These are phyloP conservation scores for Scaptomyza cyrtandrae DNA, from an alignment of 2,888 invertebrate species.

Conservation along the genomic window DNA sequence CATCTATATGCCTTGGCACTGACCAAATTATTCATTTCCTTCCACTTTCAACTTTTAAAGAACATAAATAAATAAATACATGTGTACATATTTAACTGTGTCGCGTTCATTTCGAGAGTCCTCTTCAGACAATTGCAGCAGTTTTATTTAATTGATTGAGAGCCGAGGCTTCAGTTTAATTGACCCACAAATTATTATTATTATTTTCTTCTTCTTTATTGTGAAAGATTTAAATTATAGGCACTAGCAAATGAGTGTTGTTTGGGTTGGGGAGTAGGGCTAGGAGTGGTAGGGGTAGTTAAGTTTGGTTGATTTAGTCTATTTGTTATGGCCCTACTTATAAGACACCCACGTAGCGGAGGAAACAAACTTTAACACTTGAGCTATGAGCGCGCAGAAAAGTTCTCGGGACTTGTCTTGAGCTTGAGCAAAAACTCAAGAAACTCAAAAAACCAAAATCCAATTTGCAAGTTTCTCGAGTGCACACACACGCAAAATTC, in stretches of 20 bases:
- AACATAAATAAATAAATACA: conserved; percentile 21
- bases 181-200: too few relatives aligned
- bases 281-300: background rate
- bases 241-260: conserved; percentile 29
- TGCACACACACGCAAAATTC: conserved; percentile 65
- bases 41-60: conserved; percentile 43
- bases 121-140: conserved; percentile 70
- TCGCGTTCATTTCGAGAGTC: conserved; percentile 33
- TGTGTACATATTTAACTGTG: conserved; percentile 41
- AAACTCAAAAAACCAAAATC: conserved; percentile 75
- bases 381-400: conserved; percentile 29
- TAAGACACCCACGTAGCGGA: conserved; percentile 19
- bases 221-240: conserved; percentile 56
- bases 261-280: background rate
- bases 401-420: conserved; percentile 44
- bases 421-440: conserved; percentile 20
- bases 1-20: conserved; percentile 17
- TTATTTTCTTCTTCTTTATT: conserved; percentile 5
- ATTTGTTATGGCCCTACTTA: conserved; percentile 16
- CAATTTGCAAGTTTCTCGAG: conserved; percentile 78
- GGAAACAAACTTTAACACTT: conserved; percentile 34
- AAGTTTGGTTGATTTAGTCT: background rate
- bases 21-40: conserved; percentile 74
- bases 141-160: conserved; percentile 68
- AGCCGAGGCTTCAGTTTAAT: conserved; percentile 68